Conservation (phyloP, 2,113 vertebrate genomes). For the Phalacrocorax pelagicus region DNA sequence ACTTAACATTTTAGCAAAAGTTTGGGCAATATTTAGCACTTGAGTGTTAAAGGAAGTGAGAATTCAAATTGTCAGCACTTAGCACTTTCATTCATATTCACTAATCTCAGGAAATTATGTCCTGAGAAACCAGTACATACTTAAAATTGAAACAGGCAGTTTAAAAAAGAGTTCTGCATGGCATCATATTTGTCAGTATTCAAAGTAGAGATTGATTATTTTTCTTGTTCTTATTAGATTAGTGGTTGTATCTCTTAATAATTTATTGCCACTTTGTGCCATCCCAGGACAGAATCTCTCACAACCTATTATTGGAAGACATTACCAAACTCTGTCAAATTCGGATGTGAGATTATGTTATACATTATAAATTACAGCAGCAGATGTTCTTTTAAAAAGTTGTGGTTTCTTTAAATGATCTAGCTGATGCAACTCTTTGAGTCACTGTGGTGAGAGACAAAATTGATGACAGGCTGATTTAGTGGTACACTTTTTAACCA, state of each 20-base stretch:
- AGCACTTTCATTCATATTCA: slow-evolving; percentile 73
- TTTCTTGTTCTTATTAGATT: not conserved
- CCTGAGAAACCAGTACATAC: slow-evolving; percentile 66
- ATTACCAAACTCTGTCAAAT: slow-evolving; percentile 32
- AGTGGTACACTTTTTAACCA: slow-evolving; percentile 52
- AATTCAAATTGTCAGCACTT: slow-evolving; percentile 75
- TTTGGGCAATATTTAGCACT: slow-evolving; percentile 75
- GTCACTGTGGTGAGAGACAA: slow-evolving; percentile 54
- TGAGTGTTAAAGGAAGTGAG: slow-evolving; percentile 72
- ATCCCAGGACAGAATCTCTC: slow-evolving; percentile 41
- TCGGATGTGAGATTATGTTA: slow-evolving; percentile 52
- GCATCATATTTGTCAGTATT: slow-evolving; percentile 38
- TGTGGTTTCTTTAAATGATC: slow-evolving; percentile 59
- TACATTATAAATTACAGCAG: slow-evolving; percentile 51
- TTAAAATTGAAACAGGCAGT: slow-evolving; percentile 57
- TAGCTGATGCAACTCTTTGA: slow-evolving; percentile 46
- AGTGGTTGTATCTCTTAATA: not conserved
- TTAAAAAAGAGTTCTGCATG: slow-evolving; percentile 39
- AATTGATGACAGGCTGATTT: slow-evolving; percentile 69
- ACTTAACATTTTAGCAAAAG: slow-evolving; percentile 71
- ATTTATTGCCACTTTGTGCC: not conserved
- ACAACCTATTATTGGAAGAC: slow-evolving; percentile 24
- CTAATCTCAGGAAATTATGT: slow-evolving; percentile 71
- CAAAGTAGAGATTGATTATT: not conserved
- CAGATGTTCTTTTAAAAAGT: slow-evolving; percentile 63